Base-by-base conservation (phyloP, 2,113 vertebrate genomes). In the Panurus biarmicus region DNA sequence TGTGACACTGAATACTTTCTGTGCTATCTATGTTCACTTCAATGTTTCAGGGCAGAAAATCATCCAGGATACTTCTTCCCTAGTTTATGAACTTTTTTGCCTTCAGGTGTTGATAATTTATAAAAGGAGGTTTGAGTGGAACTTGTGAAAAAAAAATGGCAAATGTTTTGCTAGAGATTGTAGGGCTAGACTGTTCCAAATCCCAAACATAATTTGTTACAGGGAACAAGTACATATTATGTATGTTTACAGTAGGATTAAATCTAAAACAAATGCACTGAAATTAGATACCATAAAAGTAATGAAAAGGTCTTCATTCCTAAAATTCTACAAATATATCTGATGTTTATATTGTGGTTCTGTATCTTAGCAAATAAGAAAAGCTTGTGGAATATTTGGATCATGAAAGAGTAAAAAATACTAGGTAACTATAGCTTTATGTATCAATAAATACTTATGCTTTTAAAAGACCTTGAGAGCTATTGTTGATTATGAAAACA, bases 401-500 rank as follows among this genome's bases (percentile, higher is more conserved):
- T 67, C 20, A 11, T 57, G 58, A 64, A 71, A 40, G n/a, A 64
- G 23, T 47, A 38, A 48, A 87, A 92, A 84, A 54, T 79, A 72
- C 17, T 57, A 83, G 8, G 17, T 47, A 70, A 42, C 54, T 40
- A 11, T 48, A 93, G 75, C 33, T 67, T 75, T 82, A 73, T 69
- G 2, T 86, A 56, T 74, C 72, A 64, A 56, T 92, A 92, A 89
- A 74, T 67, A 73, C 17, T 79, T 58, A 16, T 1, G 35, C 44
- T 93, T 90, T 94, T 91, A 91, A 74, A 71, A 95, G 64, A 80
- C 75, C 18, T 77, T 56, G 56, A 91, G 61, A 93, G 47, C 44
- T 85, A 35, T 71, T 83, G 47, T 74, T 94, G 79, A 50, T 70
- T 88, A 64, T 83, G 60, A 86, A 95, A 84, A 56, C 35, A 66